phyloP scores from a whole-genome alignment of 2,888 invertebrate species.

The Dilophus febrilis region DNA sequence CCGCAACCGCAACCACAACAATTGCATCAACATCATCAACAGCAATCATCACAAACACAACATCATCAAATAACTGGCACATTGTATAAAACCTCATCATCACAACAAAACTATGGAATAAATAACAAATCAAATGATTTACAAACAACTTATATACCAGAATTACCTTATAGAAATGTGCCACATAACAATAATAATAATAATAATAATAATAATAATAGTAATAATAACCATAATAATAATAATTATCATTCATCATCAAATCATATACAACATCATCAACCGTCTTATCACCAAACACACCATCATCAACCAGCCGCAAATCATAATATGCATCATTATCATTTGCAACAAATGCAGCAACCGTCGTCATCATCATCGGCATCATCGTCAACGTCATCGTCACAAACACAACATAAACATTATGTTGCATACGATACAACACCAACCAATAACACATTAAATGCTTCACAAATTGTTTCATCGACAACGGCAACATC shows the following conservation, averaged over 20 bases:
- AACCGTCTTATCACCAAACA: slow-evolving; percentile 2
- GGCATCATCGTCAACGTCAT: too few species aligned
- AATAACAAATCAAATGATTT: slow-evolving; percentile 1
- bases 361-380: too few species aligned
- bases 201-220: too few species aligned
- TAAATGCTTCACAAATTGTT: slow-evolving; percentile 15
- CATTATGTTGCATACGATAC: slow-evolving; percentile 12
- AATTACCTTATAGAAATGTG: too few species aligned
- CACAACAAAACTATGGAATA: too few species aligned
- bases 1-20: slow-evolving; percentile 12
- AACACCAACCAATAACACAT: slow-evolving; percentile 22
- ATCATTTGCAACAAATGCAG: slow-evolving; percentile 2
- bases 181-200: slow-evolving; percentile 1
- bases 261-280: background rate
- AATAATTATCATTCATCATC: background rate
- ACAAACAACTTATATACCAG: background rate
- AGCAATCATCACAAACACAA: slow-evolving; percentile 10
- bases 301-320: slow-evolving; percentile 6
- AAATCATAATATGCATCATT: too few species aligned
- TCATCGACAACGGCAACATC: slow-evolving; percentile 14
- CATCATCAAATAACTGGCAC: slow-evolving; percentile 6
- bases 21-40: too few species aligned
- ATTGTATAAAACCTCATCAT: too few species aligned
- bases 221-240: too few species aligned
- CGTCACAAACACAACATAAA: slow-evolving; percentile 10